Evolutionary conservation across 2,113 vertebrate species (phyloP), one percentile per base, ranked within the genome.

Genomic region (Lepus europaeus): DNA sequence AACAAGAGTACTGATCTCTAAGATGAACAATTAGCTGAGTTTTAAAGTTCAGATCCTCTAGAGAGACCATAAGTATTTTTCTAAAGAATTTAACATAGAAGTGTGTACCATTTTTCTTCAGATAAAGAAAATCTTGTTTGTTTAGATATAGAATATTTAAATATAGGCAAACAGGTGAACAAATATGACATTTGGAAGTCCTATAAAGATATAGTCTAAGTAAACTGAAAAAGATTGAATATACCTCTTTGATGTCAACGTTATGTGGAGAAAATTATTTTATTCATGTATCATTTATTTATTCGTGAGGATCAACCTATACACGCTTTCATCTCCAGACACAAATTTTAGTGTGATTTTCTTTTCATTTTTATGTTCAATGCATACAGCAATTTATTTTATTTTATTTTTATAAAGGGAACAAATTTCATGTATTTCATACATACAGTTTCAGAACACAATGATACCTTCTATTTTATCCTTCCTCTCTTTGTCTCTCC

Each of bases 261-360:
- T 20, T 89, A 66, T 27, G 0, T 31, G 11, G 78, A 89, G 6
- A 73, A 84, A 86, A 91, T 74, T 83, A 22, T 61, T 88, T 78
- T 23, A 36, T 72, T 84, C 8, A 87, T 84, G 45, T 64, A 64
- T 36, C 39, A 70, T 39, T 45, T 20, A 94, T 53, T 19, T 10
- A 76, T n/a, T 94, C 27, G 23, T 1, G 9, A 0, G 2, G 10
- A 12, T 70, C 16, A 66, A 1, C 6, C 17, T 8, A 59, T 27
- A 0, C 1, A 93, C 9, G n/a, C 0, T 33, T 4, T 45, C 9
- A 59, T 7, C 49, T 19, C 5, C 10, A 86, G 7, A 89, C 0
- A 63, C 4, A 36, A n/a, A 64, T 79, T 88, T 80, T 61, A 59
- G 11, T 81, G 9, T 56, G 14, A 22, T 39, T 89, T 84, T 82